Evolutionary conservation across 2,888 invertebrate species (phyloP).

Genomic region (Hirudinaria manillensis): DNA sequence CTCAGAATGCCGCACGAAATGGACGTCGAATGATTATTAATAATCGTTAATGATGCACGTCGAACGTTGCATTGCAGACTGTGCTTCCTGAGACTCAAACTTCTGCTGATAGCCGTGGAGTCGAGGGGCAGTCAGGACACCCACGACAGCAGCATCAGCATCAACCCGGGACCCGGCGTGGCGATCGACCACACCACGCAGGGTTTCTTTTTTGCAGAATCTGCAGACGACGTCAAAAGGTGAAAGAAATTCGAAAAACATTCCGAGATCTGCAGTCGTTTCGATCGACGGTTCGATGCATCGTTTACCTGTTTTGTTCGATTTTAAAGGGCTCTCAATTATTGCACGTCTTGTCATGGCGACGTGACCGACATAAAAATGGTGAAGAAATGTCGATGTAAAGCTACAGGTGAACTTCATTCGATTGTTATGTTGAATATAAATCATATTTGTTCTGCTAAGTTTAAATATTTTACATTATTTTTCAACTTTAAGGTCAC

Average conservation of each 20-base stretch:
- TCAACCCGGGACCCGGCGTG: constrained; percentile 76
- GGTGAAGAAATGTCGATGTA: constrained; percentile 99
- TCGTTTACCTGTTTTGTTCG: background rate
- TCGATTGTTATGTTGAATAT: constrained; percentile 10
- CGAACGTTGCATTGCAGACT: constrained; percentile 63
- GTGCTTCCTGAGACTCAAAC: constrained; percentile 95
- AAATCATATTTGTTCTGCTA: background rate
- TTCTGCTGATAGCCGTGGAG: constrained; percentile 92
- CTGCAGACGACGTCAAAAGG: constrained; percentile 99
- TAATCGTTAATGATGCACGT: background rate
- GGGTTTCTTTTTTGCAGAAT: constrained; percentile 99
- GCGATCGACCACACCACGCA: constrained; percentile 97
- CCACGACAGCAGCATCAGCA: constrained; percentile 90
- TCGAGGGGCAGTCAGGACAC: constrained; percentile 61
- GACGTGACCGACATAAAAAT: constrained; percentile 95
- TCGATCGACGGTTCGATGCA: too few relatives aligned
- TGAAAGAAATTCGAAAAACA: constrained; percentile 54
- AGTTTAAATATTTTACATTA: background rate
- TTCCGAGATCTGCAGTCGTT: background rate
- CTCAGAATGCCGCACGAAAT: too few relatives aligned
- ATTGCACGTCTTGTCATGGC: constrained; percentile 98
- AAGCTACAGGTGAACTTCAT: constrained; percentile 56
- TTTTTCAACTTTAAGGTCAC: background rate
- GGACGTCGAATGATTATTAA: too few relatives aligned
- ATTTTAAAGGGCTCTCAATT: constrained; percentile 54